Conservation (phyloP, 2,113 vertebrate genomes). For the Mixornis gularis region DNA sequence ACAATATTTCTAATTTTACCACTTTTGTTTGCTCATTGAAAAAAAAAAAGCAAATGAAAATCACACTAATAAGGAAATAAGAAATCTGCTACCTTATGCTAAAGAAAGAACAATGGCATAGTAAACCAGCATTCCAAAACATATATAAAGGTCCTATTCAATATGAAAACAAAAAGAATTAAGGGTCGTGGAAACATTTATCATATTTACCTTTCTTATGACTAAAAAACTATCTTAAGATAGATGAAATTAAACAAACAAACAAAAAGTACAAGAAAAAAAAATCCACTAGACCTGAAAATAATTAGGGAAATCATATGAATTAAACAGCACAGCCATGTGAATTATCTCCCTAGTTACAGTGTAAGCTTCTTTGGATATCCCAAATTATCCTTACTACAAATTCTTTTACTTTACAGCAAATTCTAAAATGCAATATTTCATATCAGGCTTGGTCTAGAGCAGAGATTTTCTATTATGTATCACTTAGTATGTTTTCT, state of each 20-base stretch:
- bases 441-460: background rate
- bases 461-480: background rate
- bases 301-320: background rate
- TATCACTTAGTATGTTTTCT: background rate
- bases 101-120: background rate
- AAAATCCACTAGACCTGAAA: background rate
- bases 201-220: background rate
- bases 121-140: background rate
- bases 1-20: background rate
- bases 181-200: background rate
- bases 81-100: background rate
- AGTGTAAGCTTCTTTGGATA: background rate
- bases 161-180: background rate
- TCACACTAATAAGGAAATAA: fast-evolving
- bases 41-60: background rate
- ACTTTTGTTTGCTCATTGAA: background rate
- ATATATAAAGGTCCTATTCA: background rate
- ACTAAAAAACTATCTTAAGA: background rate
- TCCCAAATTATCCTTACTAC: background rate
- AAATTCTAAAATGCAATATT: background rate
- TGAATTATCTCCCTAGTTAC: background rate
- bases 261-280: background rate
- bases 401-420: background rate
- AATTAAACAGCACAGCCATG: background rate
- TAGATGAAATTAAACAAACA: background rate